Evolutionary conservation across 2,888 invertebrate genomes (phyloP), one percentile per base, ranked within the genome.

Genomic region (Cheilosia scutellata): DNA sequence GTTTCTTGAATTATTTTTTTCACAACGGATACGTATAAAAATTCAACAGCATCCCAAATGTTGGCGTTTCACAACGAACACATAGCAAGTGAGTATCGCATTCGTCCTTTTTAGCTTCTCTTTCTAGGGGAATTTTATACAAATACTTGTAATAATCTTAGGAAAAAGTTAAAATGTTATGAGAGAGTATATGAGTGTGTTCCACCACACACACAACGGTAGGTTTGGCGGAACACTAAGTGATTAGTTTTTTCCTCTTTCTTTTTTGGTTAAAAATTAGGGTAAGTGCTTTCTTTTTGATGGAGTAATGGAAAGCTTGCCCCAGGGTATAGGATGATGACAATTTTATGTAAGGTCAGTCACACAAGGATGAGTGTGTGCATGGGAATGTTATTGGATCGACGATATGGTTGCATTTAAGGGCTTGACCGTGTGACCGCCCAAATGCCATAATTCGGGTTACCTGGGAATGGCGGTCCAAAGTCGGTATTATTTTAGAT

Each of bases 1-100:
- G 49, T 68, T 66, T 79, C 55, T 83, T 33, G 55, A 63, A 65
- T 55, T 53, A 27, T 72, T 49, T 77, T 63, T 42, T 55, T 31
- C 62, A n/a, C 71, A 42, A 58, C 49, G 82, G 82, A 83, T 83
- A 76, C 76, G 49, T 77, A 77, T 51, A 72, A 49, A 63, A 82
- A 78, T 66, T 75, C 74, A 87, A 77, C 76, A 87, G 77, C 87
- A 84, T 88, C 88, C 87, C 89, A 91, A 91, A 92, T 92, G 92
- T 91, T 92, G 92, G 92, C 92, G 91, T 91, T 92, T 89, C 92
- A 92, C 89, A 92, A 92, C 90, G 92, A 92, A 88, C 92, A 92
- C 88, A 92, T 92, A 88, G 92, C 92, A 89, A 92, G 92, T 92
- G 88, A 92, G 92, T 92, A 89, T 25, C 58, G 53, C 77, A 5